A percentile compares a stretch with the other conserved stretches of the same genome.
Evolutionary conservation across 2,797 vertebrate genomes (phyloP).

Genomic region (Cygnus olor): DNA sequence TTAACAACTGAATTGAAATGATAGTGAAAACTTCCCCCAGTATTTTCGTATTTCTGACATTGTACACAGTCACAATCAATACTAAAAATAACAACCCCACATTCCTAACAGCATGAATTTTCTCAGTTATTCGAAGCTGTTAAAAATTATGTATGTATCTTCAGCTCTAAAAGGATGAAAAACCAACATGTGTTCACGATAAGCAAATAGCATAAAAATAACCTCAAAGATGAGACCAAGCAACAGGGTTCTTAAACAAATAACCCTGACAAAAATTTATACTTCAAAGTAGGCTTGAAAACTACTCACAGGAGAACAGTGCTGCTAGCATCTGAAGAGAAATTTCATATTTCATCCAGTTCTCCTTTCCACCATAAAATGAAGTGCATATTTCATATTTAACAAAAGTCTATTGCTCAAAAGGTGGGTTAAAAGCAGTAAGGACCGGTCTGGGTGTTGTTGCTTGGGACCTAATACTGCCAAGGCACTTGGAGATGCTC

Average conservation of each 20-base stretch:
- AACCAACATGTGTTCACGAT: background rate
- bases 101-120: background rate
- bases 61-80: background rate
- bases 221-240: background rate
- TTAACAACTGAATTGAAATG: background rate
- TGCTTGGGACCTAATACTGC: background rate
- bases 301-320: conserved; percentile 11
- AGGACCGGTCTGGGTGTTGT: background rate
- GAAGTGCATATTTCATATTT: background rate
- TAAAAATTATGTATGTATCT: background rate
- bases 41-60: conserved; percentile 18
- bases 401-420: background rate
- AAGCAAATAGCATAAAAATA: conserved; percentile 41
- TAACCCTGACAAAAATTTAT: conserved; percentile 15
- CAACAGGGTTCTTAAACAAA: conserved; percentile 12
- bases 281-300: conserved; percentile 30
- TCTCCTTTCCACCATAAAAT: background rate
- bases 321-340: background rate
- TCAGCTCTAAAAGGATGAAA: background rate
- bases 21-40: background rate
- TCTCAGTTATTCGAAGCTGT: background rate
- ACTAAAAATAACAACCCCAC: background rate
- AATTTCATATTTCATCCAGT: background rate
- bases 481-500: background rate
- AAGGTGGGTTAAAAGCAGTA: background rate